A percentile compares a stretch with the other conserved stretches of the same genome.
phyloP scores from a whole-genome alignment of 2,888 invertebrate species.

The Clunio marinus region DNA sequence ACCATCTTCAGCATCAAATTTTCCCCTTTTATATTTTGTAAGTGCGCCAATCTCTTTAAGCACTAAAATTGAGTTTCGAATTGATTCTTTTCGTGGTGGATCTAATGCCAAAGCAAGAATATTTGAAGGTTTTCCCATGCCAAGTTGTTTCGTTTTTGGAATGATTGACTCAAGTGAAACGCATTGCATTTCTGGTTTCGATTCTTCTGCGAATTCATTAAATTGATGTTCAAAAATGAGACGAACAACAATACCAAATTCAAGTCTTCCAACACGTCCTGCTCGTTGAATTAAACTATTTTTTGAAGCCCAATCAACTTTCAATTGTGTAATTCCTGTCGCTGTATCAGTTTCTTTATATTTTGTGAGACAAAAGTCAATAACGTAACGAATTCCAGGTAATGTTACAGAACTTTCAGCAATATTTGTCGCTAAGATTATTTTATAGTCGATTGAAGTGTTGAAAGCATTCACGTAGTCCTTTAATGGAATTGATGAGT shows the following conservation, averaged over 20 bases:
- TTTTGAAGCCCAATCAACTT: constrained; percentile 83
- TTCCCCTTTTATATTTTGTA: constrained; percentile 57
- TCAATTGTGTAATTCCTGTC: constrained; percentile 65
- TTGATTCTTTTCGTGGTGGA: constrained; percentile 81
- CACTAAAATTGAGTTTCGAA: constrained; percentile 73
- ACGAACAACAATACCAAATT: constrained; percentile 80
- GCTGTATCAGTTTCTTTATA: constrained; percentile 66
- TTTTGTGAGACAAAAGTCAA: constrained; percentile 93
- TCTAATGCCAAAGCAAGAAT: constrained; percentile 80
- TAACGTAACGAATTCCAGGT: constrained; percentile 78
- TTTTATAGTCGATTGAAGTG: constrained; percentile 53
- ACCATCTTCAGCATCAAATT: constrained; percentile 65
- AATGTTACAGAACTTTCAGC: constrained; percentile 92
- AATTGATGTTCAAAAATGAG: constrained; percentile 59
- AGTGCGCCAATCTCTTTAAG: constrained; percentile 83
- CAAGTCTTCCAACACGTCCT: constrained; percentile 85
- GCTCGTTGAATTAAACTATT: constrained; percentile 84
- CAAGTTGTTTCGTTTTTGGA: constrained; percentile 73
- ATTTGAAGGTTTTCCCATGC: constrained; percentile 74
- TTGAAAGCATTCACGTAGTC: constrained; percentile 60
- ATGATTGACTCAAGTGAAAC: constrained; percentile 78
- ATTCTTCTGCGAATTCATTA: constrained; percentile 56
- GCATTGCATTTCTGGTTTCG: constrained; percentile 70
- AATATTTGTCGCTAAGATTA: constrained; percentile 86
- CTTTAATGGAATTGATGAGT: constrained; percentile 68